Conservation (phyloP, 2,113 vertebrate species). For the Tamias sibiricus region DNA sequence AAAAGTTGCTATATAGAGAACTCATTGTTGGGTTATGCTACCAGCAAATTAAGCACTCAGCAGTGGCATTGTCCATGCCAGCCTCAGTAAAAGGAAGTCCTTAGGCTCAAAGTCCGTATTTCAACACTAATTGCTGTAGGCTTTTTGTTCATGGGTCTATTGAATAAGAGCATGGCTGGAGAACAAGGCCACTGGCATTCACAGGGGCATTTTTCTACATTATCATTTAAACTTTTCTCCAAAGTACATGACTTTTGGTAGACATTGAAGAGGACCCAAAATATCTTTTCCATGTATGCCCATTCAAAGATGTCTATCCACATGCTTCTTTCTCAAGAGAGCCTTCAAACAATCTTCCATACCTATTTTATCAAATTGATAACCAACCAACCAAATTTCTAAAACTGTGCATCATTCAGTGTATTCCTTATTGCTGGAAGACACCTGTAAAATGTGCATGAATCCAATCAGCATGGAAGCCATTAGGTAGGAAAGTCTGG, state of each 20-base stretch:
- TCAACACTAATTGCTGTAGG: background rate
- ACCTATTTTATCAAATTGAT: background rate
- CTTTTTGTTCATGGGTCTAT: background rate
- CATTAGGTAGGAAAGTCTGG: no score
- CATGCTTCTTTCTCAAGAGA: background rate
- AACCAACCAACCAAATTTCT: background rate
- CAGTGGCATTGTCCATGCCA: background rate
- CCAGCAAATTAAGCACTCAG: background rate
- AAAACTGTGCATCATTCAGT: background rate
- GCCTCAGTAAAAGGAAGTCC: background rate
- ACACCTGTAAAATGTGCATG: no score
- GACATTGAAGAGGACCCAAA: background rate
- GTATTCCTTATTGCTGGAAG: background rate
- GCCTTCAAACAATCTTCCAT: background rate
- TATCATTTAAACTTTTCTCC: background rate
- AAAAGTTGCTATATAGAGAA: background rate
- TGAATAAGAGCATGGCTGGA: background rate
- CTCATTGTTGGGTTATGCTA: background rate
- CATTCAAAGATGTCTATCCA: background rate
- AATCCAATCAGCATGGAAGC: no score
- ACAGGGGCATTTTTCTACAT: background rate
- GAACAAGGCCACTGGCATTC: background rate
- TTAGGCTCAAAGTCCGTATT: background rate
- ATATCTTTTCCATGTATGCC: background rate
- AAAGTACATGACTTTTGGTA: background rate